Evolutionary conservation across 2,888 invertebrate species (phyloP), one percentile per base, ranked within the genome.

Genomic region (Xanthia togata): DNA sequence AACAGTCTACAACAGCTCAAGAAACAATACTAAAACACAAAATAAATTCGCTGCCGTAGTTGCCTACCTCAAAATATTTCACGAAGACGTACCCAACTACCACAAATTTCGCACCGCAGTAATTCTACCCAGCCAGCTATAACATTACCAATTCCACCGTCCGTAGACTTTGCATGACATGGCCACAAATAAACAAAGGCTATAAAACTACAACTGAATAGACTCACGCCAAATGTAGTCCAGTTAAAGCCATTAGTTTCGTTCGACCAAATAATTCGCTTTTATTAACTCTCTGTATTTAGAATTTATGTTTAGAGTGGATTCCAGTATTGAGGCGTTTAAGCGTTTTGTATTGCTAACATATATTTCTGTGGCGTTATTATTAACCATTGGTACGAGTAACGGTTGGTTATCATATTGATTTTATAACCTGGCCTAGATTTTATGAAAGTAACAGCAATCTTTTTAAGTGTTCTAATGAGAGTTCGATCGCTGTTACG

Each of bases 151-250:
- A 68, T 47, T 64, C 59, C 26, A 44, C 50, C 31, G n/a, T 65
- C 53, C 47, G 20, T 60, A 72, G 57, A 68, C 71, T 71, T 78
- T 72, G 68, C 81, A 83, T 73, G 67, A 68, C 72, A 47, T 35
- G 11, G 53, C 79, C 68, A 68, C 67, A 59, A 80, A 84, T 82
- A 84, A 80, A 74, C 55, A 72, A 62, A 38, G 31, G 5, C 81
- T 44, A 76, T 67, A 76, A 64, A 84, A 65, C 76, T 65, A 26
- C 23, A 65, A 55, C 35, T 53, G 69, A 76, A 81, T 85, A 82
- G 71, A 76, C 71, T 81, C 82, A 59, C 71, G 85, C 82, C 76
- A 82, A 82, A 84, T 59, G 44, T 78, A 84, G 81, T 63, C 65
- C 70, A 75, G 70, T 75, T 80, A 44, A 63, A 84, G 23, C 81